Evolutionary conservation across 2,113 vertebrate genomes (phyloP).

Genomic region (Pavo muticus): DNA sequence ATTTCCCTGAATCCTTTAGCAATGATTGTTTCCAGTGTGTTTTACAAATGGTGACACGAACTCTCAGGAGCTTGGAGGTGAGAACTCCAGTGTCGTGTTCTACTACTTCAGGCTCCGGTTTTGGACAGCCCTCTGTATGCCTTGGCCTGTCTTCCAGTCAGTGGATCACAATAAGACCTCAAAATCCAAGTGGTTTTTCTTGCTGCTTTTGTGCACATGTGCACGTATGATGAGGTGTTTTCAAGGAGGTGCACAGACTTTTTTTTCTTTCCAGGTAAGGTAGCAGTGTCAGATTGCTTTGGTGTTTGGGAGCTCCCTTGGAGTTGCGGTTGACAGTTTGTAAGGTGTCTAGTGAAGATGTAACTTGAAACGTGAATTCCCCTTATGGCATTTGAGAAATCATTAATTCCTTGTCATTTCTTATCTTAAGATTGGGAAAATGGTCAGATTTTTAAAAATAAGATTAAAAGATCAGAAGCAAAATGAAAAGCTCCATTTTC

Average conservation of each 20-base stretch:
- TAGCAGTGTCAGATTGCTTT: background rate
- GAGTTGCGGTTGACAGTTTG: background rate
- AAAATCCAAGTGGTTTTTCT: background rate
- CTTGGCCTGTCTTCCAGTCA: background rate
- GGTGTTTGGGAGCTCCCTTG: background rate
- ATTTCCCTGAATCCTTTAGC: background rate
- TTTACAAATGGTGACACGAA: background rate
- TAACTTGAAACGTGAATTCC: background rate
- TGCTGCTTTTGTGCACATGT: rapidly evolving
- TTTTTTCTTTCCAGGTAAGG: background rate
- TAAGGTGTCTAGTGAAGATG: background rate
- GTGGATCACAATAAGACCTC: background rate
- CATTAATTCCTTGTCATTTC: background rate
- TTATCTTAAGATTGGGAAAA: background rate
- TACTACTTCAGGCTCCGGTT: background rate
- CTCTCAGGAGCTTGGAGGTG: background rate
- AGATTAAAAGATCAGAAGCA: background rate
- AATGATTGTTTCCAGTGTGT: background rate
- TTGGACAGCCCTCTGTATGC: background rate
- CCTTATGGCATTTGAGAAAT: background rate
- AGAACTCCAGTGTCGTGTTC: background rate
- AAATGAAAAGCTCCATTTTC: background rate
- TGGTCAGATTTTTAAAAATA: background rate
- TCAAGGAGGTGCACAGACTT: background rate
- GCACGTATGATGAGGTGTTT: rapidly evolving